A percentile compares a stretch with the other conserved stretches of the same genome.
phyloP scores from a whole-genome alignment of 2,888 invertebrate genomes.

The Syrphus vitripennis region DNA sequence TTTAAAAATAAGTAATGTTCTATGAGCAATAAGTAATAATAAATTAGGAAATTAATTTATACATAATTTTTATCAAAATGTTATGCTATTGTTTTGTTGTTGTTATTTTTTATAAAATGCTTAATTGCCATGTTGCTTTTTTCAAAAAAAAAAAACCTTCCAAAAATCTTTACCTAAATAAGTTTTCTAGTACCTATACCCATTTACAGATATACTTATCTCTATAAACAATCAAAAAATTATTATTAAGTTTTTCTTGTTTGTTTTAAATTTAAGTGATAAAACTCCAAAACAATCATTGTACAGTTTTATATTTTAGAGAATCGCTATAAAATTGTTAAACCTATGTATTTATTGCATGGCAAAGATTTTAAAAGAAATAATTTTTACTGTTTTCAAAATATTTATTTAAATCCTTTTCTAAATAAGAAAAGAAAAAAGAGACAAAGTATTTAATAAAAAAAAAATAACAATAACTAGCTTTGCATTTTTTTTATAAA shows the following conservation, averaged over 20 bases:
- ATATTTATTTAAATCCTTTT: constrained; percentile 20
- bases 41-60: constrained; percentile 45
- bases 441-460: constrained; percentile 44
- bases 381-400: constrained; percentile 37
- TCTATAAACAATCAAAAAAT: neutral
- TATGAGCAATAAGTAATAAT: constrained; percentile 63
- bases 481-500: no score
- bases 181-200: constrained; percentile 6
- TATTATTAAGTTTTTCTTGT: no score
- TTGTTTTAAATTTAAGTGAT: neutral
- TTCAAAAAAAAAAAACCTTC: neutral
- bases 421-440: constrained; percentile 9
- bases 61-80: constrained; percentile 1
- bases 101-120: constrained; percentile 5
- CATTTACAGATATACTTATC: neutral
- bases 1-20: constrained; percentile 44
- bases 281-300: constrained; percentile 17
- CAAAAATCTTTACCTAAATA: constrained; percentile 36
- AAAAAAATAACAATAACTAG: neutral
- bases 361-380: constrained; percentile 1
- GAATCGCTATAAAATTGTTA: constrained; percentile 19
- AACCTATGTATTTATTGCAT: constrained; percentile 9
- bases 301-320: constrained; percentile 58
- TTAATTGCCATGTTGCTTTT: neutral
- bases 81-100: constrained; percentile 51